Percentiles rank a stretch among this genome's conserved stretches.
Evolutionary conservation across 2,113 vertebrate species (phyloP).

Genomic region (Halcyon senegalensis): DNA sequence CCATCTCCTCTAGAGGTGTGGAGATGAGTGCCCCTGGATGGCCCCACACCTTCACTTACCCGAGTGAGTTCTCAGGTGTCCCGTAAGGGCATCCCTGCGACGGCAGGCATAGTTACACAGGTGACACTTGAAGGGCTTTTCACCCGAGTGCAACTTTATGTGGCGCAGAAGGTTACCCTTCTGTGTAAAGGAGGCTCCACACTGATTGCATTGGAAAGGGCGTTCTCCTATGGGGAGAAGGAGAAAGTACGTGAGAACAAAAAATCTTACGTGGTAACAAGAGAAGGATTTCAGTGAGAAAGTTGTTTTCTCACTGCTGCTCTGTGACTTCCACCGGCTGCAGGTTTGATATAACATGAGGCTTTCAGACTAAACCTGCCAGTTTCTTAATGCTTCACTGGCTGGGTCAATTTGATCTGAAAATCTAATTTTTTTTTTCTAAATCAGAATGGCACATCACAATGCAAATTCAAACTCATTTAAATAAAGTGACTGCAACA

Average conservation of each 20-base stretch:
- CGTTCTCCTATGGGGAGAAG: slow-evolving; percentile 85
- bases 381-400: slow-evolving; percentile 99
- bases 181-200: slow-evolving; percentile 97
- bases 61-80: slow-evolving; percentile 95
- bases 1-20: fast-evolving
- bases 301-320: slow-evolving; percentile 81
- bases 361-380: slow-evolving; percentile 98
- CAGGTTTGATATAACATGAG: slow-evolving; percentile 96
- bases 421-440: slow-evolving; percentile 99
- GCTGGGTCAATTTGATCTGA: slow-evolving; percentile 99
- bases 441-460: slow-evolving; percentile 99
- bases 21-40: not conserved
- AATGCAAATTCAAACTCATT: slow-evolving; percentile 99
- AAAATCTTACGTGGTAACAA: slow-evolving; percentile 21
- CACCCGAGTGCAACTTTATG: slow-evolving; percentile 97
- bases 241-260: slow-evolving; percentile 63
- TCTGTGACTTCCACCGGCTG: slow-evolving; percentile 84
- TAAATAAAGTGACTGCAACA: slow-evolving; percentile 99
- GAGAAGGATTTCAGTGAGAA: slow-evolving; percentile 75
- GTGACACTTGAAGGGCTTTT: slow-evolving; percentile 99
- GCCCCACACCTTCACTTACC: slow-evolving; percentile 78
- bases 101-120: slow-evolving; percentile 98
- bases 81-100: slow-evolving; percentile 93
- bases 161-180: slow-evolving; percentile 99
- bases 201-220: slow-evolving; percentile 98